A percentile compares a stretch with the other conserved stretches of the same genome.
These are phyloP conservation scores for Hoplias malabaricus DNA, from an alignment of 2,113 vertebrate genomes.

Conservation along the genomic window DNA sequence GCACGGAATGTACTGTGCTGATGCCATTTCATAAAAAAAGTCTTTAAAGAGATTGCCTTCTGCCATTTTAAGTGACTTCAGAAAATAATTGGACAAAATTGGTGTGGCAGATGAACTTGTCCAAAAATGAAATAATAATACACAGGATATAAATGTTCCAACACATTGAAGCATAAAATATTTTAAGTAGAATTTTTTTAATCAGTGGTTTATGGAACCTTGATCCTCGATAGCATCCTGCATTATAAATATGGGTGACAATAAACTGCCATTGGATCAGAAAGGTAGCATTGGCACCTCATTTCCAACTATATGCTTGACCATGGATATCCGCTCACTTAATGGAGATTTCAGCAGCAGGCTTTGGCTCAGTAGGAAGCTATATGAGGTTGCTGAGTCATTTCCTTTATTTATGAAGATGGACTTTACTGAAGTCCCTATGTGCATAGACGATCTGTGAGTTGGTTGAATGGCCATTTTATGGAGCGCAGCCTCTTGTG, in stretches of 20 bases:
- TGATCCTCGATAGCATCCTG: not conserved
- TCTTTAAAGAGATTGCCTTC: too few relatives aligned
- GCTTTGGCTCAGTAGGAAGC: not conserved
- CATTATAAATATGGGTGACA: not conserved
- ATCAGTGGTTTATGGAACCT: not conserved
- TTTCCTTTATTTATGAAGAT: slow-evolving; percentile 30
- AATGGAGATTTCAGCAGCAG: not conserved
- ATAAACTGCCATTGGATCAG: not conserved
- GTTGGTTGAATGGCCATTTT: slow-evolving; percentile 29
- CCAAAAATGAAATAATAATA: not conserved
- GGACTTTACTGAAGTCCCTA: slow-evolving; percentile 2
- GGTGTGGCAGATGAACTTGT: not conserved
- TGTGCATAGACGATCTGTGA: slow-evolving; percentile 22
- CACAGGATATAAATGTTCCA: not conserved
- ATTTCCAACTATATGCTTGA: not conserved
- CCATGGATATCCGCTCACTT: not conserved
- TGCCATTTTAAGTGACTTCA: not conserved
- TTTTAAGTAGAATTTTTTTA: not conserved
- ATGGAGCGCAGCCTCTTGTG: slow-evolving; percentile 27
- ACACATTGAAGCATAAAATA: too few relatives aligned
- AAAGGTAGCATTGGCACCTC: not conserved
- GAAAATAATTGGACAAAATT: not conserved
- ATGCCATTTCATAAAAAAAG: too few relatives aligned
- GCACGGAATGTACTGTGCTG: too few relatives aligned
- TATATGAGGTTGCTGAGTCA: slow-evolving; percentile 22